phyloP scores from a whole-genome alignment of 1,140 invertebrate genomes.

The Epicauta chinensis region DNA sequence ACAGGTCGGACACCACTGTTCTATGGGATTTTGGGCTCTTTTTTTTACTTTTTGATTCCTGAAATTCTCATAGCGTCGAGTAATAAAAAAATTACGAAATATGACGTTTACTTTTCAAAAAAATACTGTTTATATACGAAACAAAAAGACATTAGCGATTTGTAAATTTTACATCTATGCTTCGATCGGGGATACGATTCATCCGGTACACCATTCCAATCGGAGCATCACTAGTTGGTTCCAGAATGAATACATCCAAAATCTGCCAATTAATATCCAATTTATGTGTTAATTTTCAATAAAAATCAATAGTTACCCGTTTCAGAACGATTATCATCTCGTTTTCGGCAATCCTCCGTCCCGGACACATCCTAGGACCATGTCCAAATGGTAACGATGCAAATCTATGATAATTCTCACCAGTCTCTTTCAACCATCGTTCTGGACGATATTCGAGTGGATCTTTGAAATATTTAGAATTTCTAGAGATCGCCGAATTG shows the following conservation, averaged over 20 bases:
- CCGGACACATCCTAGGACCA: slow-evolving; percentile 74
- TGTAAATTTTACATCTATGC: too few species aligned
- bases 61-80: too few species aligned
- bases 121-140: too few species aligned
- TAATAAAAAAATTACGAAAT: too few species aligned
- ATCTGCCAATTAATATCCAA: slow-evolving; percentile 27
- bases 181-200: slow-evolving; percentile 37
- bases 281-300: background rate
- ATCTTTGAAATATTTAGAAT: slow-evolving; percentile 44
- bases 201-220: slow-evolving; percentile 38
- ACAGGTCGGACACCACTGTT: too few species aligned
- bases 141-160: too few species aligned
- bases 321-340: slow-evolving; percentile 63
- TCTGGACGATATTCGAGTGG: slow-evolving; percentile 44
- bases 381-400: slow-evolving; percentile 74
- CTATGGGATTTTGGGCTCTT: too few species aligned
- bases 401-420: slow-evolving; percentile 51
- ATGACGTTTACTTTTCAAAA: too few species aligned
- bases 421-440: slow-evolving; percentile 45
- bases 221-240: slow-evolving; percentile 5
- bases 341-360: slow-evolving; percentile 68
- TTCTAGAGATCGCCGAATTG: slow-evolving; percentile 41
- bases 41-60: too few species aligned
- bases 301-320: slow-evolving; percentile 38
- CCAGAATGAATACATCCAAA: slow-evolving; percentile 21